Percentiles rank a stretch among this genome's conserved stretches.
Evolutionary conservation across 2,888 invertebrate species (phyloP).

Genomic region (Creontiades dilutus): DNA sequence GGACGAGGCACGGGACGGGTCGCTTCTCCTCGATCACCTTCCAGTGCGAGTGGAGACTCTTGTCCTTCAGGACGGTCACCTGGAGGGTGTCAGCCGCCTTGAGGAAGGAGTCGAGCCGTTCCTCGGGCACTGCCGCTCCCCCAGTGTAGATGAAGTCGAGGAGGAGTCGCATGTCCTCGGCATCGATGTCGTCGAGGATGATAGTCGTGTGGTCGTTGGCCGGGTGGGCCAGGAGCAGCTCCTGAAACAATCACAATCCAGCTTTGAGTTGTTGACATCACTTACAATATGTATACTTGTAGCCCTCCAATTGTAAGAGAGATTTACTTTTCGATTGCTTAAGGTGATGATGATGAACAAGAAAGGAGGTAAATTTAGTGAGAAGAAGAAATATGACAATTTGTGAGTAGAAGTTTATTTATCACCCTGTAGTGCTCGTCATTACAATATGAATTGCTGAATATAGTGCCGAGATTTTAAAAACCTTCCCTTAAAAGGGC

Average conservation of each 20-base stretch:
- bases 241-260: conserved; percentile 62
- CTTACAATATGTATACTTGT: no score
- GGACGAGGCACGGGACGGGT: conserved; percentile 68
- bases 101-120: conserved; percentile 82
- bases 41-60: conserved; percentile 73
- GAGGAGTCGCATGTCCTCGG: conserved; percentile 83
- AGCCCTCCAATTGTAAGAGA: no score
- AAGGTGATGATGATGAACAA: no score
- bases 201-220: conserved; percentile 81
- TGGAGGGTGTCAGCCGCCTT: conserved; percentile 79
- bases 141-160: conserved; percentile 86
- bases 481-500: no score
- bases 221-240: conserved; percentile 75
- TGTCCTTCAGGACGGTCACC: conserved; percentile 75
- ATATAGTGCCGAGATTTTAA: no score
- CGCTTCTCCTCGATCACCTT: conserved; percentile 64
- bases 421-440: no score
- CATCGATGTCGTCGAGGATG: conserved; percentile 84
- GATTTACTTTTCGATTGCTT: no score
- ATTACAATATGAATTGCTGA: no score
- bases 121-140: conserved; percentile 82
- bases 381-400: no score
- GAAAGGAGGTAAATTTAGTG: no score
- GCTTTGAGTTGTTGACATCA: no score
- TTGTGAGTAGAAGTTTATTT: no score